A percentile compares a stretch with the other conserved stretches of the same genome.
These are phyloP conservation scores for Arizona elegans DNA, from an alignment of 2,113 vertebrate species.

Conservation along the genomic window DNA sequence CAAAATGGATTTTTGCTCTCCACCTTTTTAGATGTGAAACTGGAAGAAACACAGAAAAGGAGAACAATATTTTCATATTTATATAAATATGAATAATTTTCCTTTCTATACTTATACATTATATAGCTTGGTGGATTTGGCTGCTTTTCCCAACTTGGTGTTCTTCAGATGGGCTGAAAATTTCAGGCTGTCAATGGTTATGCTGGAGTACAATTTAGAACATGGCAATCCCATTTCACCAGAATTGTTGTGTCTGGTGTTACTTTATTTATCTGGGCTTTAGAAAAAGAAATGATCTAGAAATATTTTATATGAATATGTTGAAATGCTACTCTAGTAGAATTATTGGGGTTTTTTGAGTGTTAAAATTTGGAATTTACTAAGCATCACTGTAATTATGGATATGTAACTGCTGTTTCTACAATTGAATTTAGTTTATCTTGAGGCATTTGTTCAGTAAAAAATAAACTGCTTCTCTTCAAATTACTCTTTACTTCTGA, in stretches of 20 bases:
- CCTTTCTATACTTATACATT: not conserved
- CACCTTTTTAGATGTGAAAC: not conserved
- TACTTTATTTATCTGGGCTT: not conserved
- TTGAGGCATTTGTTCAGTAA: not conserved
- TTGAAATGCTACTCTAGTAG: not conserved
- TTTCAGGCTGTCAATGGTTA: not conserved
- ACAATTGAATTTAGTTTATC: not conserved
- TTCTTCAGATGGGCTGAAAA: not conserved
- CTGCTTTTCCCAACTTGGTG: not conserved
- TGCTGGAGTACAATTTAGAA: not conserved
- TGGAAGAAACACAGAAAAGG: not conserved
- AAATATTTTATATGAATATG: not conserved
- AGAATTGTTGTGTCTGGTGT: not conserved
- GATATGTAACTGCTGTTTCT: not conserved
- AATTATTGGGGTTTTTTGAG: not conserved
- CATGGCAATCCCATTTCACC: not conserved
- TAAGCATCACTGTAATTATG: not conserved
- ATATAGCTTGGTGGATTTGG: not conserved
- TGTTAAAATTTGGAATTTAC: not conserved
- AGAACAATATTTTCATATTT: not conserved
- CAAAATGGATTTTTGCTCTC: not conserved
- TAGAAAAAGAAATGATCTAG: not conserved
- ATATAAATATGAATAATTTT: not conserved
- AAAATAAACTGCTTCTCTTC: not conserved
- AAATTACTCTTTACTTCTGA: slow-evolving; percentile 9